Evolutionary conservation across 2,888 invertebrate genomes (phyloP).

Genomic region (Achlya flavicornis): DNA sequence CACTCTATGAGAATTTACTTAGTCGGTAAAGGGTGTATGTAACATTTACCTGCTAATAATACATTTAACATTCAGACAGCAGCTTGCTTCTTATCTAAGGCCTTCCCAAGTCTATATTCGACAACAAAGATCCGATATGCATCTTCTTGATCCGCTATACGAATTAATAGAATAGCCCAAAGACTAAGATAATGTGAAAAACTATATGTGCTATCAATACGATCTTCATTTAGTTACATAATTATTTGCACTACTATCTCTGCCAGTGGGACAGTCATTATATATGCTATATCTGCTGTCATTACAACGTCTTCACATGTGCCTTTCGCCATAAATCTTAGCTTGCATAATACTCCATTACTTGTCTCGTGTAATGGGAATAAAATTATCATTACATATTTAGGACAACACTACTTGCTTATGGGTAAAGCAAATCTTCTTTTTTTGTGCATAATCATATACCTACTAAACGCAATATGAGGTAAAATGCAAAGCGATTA

Average conservation of each 20-base stretch:
- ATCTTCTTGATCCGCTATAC: no score
- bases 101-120: no score
- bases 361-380: background rate
- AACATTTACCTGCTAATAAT: no score
- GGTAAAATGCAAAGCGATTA: no score
- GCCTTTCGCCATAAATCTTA: conserved; percentile 3
- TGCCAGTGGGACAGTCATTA: background rate
- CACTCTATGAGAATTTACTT: no score
- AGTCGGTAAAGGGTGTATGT: no score
- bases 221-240: background rate
- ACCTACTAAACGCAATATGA: no score
- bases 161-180: background rate
- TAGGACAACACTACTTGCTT: background rate
- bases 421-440: conserved; percentile 10
- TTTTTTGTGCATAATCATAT: background rate
- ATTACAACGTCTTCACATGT: conserved; percentile 3
- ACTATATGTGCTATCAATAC: background rate
- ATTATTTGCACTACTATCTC: conserved; percentile 2
- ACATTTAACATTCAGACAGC: no score
- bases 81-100: no score
- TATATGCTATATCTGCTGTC: background rate
- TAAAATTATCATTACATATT: background rate
- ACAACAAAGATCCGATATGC: no score
- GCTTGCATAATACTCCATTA: conserved; percentile 1
- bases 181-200: background rate